Conservation (phyloP, 2,888 invertebrate genomes). For the Anticlea derivata region DNA sequence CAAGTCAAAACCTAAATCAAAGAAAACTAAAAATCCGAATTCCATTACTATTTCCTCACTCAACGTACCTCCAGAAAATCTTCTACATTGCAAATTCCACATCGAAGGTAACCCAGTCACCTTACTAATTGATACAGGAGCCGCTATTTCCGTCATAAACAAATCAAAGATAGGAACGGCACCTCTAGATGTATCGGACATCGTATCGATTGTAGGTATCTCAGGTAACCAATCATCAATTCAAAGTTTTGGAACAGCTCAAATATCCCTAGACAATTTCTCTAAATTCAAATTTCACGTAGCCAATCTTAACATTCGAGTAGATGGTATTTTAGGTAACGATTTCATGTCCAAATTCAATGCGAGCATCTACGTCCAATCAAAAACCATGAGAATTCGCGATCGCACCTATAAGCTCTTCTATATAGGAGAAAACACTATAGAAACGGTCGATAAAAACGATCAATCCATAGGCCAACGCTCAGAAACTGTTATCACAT, state of each 20-base stretch:
- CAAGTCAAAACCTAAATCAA: constrained; percentile 26
- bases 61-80: constrained; percentile 42
- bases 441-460: constrained; percentile 3
- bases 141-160: constrained; percentile 38
- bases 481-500: constrained; percentile 40
- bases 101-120: constrained; percentile 35
- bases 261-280: constrained; percentile 36
- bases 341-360: constrained; percentile 46
- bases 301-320: constrained; percentile 37
- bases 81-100: constrained; percentile 39
- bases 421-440: constrained; percentile 33
- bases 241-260: constrained; percentile 34
- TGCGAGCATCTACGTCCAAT: constrained; percentile 38
- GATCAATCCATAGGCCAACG: constrained; percentile 31
- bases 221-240: constrained; percentile 33
- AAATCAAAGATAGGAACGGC: constrained; percentile 33
- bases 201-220: constrained; percentile 41
- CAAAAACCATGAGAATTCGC: constrained; percentile 41
- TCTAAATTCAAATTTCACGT: constrained; percentile 40
- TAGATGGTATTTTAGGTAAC: constrained; percentile 42
- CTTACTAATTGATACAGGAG: constrained; percentile 39
- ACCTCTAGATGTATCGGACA: constrained; percentile 27
- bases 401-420: constrained; percentile 36
- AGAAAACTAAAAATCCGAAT: constrained; percentile 12
- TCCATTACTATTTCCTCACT: constrained; percentile 37